Conservation (phyloP, 2,888 invertebrate species). For the Acronicta leporina region DNA sequence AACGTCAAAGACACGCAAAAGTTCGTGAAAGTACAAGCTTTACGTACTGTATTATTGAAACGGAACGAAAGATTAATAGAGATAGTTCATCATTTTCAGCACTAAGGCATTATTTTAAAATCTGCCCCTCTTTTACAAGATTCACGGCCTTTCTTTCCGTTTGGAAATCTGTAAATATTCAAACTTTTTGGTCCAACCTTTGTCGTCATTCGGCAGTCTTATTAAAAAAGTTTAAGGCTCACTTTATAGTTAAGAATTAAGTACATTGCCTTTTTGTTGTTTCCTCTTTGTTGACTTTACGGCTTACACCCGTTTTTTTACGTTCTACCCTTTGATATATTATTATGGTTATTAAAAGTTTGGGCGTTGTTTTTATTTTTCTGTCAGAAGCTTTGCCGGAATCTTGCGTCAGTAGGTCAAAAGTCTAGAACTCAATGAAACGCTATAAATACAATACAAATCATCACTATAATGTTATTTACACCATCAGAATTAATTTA, state of each 20-base stretch:
- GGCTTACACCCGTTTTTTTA: conserved; percentile 25
- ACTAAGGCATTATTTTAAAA: conserved; percentile 51
- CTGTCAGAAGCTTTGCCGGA: not conserved
- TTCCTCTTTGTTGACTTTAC: conserved; percentile 42
- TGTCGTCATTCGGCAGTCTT: conserved; percentile 51
- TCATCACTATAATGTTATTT: too few relatives aligned
- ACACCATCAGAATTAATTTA: too few relatives aligned
- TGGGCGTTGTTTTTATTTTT: conserved; percentile 23
- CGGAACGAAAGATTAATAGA: conserved; percentile 12
- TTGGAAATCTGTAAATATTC: conserved; percentile 58
- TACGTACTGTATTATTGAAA: conserved; percentile 36
- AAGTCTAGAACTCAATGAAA: not conserved
- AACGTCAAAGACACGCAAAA: too few relatives aligned
- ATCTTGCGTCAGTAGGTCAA: not conserved
- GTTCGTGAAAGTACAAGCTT: conserved; percentile 31
- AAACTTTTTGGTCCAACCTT: conserved; percentile 30
- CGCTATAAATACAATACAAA: not conserved
- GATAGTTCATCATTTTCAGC: conserved; percentile 28
- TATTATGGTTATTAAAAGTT: conserved; percentile 29
- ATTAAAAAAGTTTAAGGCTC: conserved; percentile 63
- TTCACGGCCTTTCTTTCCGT: conserved; percentile 50
- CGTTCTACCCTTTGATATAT: conserved; percentile 35
- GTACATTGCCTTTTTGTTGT: conserved; percentile 46
- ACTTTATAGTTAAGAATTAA: conserved; percentile 54
- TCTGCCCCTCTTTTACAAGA: conserved; percentile 50